Conservation (phyloP, 2,797 vertebrate genomes). For the Tamandua tetradactyla region DNA sequence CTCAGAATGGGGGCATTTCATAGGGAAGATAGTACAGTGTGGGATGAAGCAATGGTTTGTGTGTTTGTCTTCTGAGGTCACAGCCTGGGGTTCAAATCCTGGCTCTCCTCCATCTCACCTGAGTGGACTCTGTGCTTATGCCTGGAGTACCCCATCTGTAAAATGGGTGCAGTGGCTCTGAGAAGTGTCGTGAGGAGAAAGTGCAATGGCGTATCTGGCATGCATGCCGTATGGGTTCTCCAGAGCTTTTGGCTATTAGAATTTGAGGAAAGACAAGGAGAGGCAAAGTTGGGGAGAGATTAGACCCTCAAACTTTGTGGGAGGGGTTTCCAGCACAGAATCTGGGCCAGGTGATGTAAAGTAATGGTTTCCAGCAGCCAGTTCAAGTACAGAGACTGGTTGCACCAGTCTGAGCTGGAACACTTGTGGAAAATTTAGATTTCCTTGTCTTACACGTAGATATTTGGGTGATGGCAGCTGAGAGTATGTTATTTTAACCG, state of each 20-base stretch:
- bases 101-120: background rate
- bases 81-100: background rate
- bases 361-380: background rate
- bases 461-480: background rate
- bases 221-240: rapidly evolving
- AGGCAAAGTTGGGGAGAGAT: background rate
- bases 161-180: background rate
- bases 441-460: background rate
- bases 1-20: background rate
- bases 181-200: background rate
- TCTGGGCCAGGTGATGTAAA: rapidly evolving
- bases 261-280: background rate
- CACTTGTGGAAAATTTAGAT: background rate
- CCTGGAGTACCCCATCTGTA: background rate
- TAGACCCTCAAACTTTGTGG: background rate
- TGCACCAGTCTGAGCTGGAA: background rate
- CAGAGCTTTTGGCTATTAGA: rapidly evolving
- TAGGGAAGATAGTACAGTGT: background rate
- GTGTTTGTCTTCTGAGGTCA: background rate
- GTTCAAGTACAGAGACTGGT: background rate
- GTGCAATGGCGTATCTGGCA: rapidly evolving
- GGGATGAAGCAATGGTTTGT: background rate
- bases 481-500: background rate
- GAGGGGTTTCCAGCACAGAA: background rate
- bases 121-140: background rate